Conservation (phyloP, 1,140 invertebrate genomes). For the Drosophila albomicans region DNA sequence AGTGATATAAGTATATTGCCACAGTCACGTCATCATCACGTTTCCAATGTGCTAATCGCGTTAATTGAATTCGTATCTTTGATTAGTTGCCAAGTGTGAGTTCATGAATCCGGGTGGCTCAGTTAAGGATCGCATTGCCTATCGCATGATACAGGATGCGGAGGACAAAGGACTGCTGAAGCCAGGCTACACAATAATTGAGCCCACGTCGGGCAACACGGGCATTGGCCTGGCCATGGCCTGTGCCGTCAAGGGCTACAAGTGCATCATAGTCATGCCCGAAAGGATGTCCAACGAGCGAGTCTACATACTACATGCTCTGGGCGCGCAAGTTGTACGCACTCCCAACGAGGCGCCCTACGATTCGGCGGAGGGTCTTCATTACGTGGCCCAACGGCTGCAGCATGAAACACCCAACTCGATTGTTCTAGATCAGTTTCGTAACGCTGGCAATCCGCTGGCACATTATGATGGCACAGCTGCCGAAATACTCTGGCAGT, state of each 20-base stretch:
- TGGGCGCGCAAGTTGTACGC: slow-evolving; percentile 98
- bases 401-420: slow-evolving; percentile 95
- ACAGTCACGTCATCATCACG: too few species aligned
- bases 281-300: slow-evolving; percentile 99
- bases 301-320: slow-evolving; percentile 92
- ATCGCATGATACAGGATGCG: slow-evolving; percentile 98
- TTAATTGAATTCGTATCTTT: background rate
- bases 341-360: slow-evolving; percentile 97
- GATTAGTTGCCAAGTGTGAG: slow-evolving; percentile 98
- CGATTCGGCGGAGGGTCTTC: slow-evolving; percentile 95
- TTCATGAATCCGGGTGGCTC: slow-evolving; percentile 99
- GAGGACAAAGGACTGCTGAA: slow-evolving; percentile 94
- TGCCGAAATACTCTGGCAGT: slow-evolving; percentile 93
- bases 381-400: slow-evolving; percentile 94
- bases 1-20: background rate
- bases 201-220: slow-evolving; percentile 98
- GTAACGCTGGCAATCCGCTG: slow-evolving; percentile 90
- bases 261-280: slow-evolving; percentile 99
- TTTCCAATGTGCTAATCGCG: background rate
- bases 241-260: slow-evolving; percentile 96
- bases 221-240: slow-evolving; percentile 98
- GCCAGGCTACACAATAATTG: slow-evolving; percentile 96
- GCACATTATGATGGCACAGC: slow-evolving; percentile 97
- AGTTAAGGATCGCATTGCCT: slow-evolving; percentile 98
- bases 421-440: slow-evolving; percentile 95